Conservation (phyloP, 2,797 vertebrate genomes). For the Hephaestus fuliginosus region DNA sequence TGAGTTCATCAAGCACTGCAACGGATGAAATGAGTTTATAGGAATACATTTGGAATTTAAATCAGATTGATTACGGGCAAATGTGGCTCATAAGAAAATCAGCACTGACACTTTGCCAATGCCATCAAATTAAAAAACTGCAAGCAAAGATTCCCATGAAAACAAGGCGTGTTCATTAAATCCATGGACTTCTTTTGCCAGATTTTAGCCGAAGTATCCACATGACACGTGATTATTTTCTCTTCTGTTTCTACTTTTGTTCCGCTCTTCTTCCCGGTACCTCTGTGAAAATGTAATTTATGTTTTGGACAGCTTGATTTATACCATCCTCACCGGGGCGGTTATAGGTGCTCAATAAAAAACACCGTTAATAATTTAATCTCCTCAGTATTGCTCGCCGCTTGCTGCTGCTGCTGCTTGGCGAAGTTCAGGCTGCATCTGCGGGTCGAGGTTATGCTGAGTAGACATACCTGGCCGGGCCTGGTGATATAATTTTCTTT, state of each 20-base stretch:
- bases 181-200: not conserved
- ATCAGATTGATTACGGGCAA: too few relatives aligned
- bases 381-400: slow-evolving; percentile 53
- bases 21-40: too few relatives aligned
- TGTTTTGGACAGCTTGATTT: slow-evolving; percentile 66
- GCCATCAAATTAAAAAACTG: too few relatives aligned
- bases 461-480: slow-evolving; percentile 9
- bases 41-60: too few relatives aligned
- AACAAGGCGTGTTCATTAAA: not conserved
- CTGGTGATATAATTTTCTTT: slow-evolving; percentile 13
- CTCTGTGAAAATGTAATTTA: slow-evolving; percentile 52
- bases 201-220: not conserved
- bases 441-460: slow-evolving; percentile 33
- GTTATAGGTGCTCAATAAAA: slow-evolving; percentile 67
- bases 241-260: slow-evolving; percentile 10
- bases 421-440: slow-evolving; percentile 12
- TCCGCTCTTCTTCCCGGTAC: slow-evolving; percentile 31
- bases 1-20: too few relatives aligned
- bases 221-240: not conserved
- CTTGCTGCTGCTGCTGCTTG: slow-evolving; percentile 40
- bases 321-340: slow-evolving; percentile 52
- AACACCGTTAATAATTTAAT: slow-evolving; percentile 73
- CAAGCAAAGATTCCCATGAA: not conserved
- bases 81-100: too few relatives aligned
- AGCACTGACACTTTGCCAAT: too few relatives aligned